Evolutionary conservation across 92 coral and sea anemone species (phyloP).

Genomic region (Ricordea florida): DNA sequence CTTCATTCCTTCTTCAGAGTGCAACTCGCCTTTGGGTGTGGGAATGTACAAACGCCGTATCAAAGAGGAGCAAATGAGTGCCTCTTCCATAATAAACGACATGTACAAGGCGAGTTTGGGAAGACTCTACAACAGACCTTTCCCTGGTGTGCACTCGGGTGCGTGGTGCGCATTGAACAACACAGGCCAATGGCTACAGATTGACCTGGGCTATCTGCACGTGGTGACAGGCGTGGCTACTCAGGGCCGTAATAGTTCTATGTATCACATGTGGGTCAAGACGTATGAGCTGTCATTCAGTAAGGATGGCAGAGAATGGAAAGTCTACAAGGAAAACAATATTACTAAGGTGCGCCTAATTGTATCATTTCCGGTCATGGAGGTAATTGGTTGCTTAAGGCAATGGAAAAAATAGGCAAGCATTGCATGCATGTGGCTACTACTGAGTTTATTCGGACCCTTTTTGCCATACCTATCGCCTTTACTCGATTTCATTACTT

Average conservation of each 20-base stretch:
- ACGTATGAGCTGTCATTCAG: conserved; percentile 73
- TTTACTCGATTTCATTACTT: too few relatives aligned
- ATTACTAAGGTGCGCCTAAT: conserved; percentile 41
- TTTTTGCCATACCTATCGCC: too few relatives aligned
- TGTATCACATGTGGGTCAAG: conserved; percentile 51
- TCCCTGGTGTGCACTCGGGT: not conserved
- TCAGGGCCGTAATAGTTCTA: conserved; percentile 31
- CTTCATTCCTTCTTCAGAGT: conserved; percentile 1
- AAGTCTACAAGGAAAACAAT: conserved; percentile 64
- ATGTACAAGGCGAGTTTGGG: not conserved
- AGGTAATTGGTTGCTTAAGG: too few relatives aligned
- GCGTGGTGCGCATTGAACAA: conserved; percentile 56
- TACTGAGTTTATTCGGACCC: too few relatives aligned
- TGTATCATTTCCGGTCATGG: too few relatives aligned
- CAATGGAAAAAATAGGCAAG: too few relatives aligned
- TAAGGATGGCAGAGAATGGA: conserved; percentile 46
- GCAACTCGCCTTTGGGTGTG: conserved; percentile 35
- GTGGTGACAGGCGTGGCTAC: conserved; percentile 66
- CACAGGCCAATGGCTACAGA: conserved; percentile 60
- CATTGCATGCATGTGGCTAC: too few relatives aligned
- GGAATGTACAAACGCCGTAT: conserved; percentile 25
- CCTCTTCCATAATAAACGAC: conserved; percentile 33
- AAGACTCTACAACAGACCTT: not conserved
- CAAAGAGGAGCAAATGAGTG: conserved; percentile 19
- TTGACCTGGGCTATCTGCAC: conserved; percentile 57